Percentiles rank a stretch among this genome's conserved stretches.
Evolutionary conservation across 2,888 invertebrate species (phyloP).

Genomic region (Marronus borbonicus): DNA sequence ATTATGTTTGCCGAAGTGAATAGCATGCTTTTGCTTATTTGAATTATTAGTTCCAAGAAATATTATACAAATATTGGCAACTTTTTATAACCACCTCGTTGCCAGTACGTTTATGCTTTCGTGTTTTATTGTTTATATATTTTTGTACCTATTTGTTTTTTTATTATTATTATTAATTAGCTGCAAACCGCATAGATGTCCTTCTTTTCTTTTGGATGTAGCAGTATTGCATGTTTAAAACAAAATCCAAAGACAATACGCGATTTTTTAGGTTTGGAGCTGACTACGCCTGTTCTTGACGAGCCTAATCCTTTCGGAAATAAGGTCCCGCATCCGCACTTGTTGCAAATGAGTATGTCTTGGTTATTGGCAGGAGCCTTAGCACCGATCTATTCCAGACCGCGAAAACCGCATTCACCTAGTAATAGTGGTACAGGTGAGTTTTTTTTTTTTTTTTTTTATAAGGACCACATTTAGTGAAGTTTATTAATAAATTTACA

Average conservation of each 20-base stretch:
- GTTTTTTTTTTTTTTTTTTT: background rate
- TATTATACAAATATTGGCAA: too few species aligned
- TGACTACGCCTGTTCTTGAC: constrained; percentile 84
- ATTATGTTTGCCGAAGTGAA: too few species aligned
- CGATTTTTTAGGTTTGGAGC: constrained; percentile 72
- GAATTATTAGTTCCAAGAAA: too few species aligned
- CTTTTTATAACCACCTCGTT: too few species aligned
- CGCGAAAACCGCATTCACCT: constrained; percentile 67
- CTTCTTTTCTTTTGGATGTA: too few species aligned
- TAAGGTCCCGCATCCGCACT: constrained; percentile 65
- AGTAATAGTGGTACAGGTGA: constrained; percentile 66
- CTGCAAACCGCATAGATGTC: too few species aligned
- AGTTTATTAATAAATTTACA: too few species aligned
- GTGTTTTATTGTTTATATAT: background rate
- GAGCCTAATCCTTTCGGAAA: constrained; percentile 71
- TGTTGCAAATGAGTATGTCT: constrained; percentile 69
- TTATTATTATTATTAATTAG: background rate
- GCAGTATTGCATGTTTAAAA: too few species aligned
- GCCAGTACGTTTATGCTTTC: too few species aligned
- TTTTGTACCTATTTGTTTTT: background rate
- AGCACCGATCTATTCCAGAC: constrained; percentile 66
- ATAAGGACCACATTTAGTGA: too few species aligned
- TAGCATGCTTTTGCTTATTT: too few species aligned
- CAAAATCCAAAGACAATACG: too few species aligned
- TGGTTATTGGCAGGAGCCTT: constrained; percentile 69